Conservation (phyloP, 2,888 invertebrate species). For the Sphaerophoria rueppellii region DNA sequence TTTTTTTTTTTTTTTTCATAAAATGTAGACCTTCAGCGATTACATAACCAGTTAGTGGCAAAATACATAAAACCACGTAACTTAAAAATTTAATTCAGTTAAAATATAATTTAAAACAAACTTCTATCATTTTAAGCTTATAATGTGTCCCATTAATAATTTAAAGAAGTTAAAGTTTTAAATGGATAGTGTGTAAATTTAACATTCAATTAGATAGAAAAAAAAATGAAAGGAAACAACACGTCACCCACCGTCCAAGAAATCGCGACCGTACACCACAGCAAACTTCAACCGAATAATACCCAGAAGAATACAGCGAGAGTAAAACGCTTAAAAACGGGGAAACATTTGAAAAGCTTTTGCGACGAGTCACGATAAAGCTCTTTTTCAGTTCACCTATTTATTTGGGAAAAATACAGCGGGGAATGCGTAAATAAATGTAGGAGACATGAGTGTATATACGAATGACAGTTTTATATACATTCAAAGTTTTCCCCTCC, state of each 20-base stretch:
- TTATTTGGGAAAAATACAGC: slow-evolving; percentile 13
- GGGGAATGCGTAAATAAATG: slow-evolving; percentile 18
- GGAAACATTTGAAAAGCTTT: slow-evolving; percentile 56
- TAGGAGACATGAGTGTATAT: slow-evolving; percentile 34
- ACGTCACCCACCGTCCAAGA: slow-evolving; percentile 50
- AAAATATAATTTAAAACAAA: not conserved
- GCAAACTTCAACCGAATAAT: slow-evolving; percentile 81
- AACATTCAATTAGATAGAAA: slow-evolving; percentile 17
- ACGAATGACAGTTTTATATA: not conserved
- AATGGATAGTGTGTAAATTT: not conserved
- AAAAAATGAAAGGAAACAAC: not conserved
- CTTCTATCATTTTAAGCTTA: too few relatives aligned
- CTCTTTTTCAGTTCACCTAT: slow-evolving; percentile 50
- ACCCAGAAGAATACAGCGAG: slow-evolving; percentile 78
- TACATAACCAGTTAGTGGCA: not conserved
- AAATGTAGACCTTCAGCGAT: not conserved
- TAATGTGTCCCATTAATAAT: too few relatives aligned
- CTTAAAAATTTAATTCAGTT: not conserved
- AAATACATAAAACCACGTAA: not conserved
- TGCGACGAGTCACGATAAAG: slow-evolving; percentile 43
- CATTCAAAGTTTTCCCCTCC: slow-evolving; percentile 29
- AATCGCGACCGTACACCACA: slow-evolving; percentile 80
- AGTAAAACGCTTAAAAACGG: slow-evolving; percentile 76
- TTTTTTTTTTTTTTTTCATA: not conserved
- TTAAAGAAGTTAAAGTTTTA: not conserved